These are phyloP conservation scores for Entomyzon cyanotis DNA, from an alignment of 2,113 vertebrate species.

Conservation along the genomic window DNA sequence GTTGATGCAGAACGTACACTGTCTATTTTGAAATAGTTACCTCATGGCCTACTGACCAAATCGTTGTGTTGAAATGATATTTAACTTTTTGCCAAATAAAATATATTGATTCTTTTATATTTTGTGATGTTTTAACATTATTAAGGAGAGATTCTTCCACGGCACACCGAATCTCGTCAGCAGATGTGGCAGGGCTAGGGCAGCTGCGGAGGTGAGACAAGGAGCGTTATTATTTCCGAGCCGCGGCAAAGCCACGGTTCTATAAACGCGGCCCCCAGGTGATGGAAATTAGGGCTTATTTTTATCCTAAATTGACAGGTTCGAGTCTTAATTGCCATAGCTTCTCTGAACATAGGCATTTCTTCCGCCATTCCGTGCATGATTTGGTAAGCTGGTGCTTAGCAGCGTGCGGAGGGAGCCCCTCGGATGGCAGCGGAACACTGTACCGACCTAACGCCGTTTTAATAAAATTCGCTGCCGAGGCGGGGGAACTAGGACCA, in stretches of 20 bases:
- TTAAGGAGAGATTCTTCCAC: neutral
- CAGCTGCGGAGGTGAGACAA: neutral
- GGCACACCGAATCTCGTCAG: neutral
- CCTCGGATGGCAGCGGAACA: neutral
- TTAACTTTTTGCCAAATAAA: constrained; percentile 97
- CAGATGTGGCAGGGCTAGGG: neutral
- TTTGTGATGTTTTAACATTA: constrained; percentile 58
- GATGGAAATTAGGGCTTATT: neutral
- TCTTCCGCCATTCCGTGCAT: neutral
- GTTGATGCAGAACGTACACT: constrained; percentile 74
- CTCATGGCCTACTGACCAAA: constrained; percentile 92
- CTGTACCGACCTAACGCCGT: neutral
- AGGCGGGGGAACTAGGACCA: neutral
- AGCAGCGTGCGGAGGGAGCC: neutral
- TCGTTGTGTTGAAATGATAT: constrained; percentile 88
- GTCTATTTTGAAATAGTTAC: constrained; percentile 91
- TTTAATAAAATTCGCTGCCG: neutral
- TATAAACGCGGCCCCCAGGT: neutral
- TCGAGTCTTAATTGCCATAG: neutral
- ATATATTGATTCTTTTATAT: constrained; percentile 82
- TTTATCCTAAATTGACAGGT: neutral
- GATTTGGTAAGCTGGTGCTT: neutral
- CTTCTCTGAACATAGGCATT: neutral
- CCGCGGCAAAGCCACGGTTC: neutral
- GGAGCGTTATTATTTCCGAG: neutral